Base-by-base conservation (phyloP, 2,888 invertebrate genomes). In the Mactromeris polynyma region DNA sequence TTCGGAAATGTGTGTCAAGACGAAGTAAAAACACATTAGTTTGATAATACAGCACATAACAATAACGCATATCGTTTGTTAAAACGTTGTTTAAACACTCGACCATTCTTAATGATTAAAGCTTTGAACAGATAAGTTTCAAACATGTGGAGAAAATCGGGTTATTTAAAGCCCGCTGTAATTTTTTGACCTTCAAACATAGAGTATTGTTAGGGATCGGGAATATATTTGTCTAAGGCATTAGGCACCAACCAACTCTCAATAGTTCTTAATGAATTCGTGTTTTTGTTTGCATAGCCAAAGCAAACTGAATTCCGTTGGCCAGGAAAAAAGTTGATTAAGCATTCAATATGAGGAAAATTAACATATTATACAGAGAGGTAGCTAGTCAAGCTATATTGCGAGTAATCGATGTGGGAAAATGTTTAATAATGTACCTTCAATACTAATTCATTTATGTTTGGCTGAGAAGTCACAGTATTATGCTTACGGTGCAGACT, bases 211-310 rank as follows among this genome's bases (percentile, higher is more conserved):
- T 83, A 77, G 83, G 58, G 77, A 46, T 83, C 73, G 54, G 42
- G 36, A 26, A 33, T 64, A 36, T 86, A 51, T 86, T 86, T 64
- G 51, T 81, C n/a, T 81, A 81, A 81, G 36, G 46, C 33, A 86
- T 81, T 86, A 86, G 64, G 31, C 46, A 40, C 33, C 36, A 21
- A 81, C 33, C 69, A 51, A n/a, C 51, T 81, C 69, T 83, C 42
- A 33, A 46, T 51, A n/a, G 33, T 40, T 83, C 46, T 42, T 31
- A 69, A 73, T 77, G 42, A 83, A 73, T 77, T 26, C 11, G 31
- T 83, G 83, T 73, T 83, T 46, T 40, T 83, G 77, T 83, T 83
- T 83, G 77, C 38, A 77, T 83, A 77, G 21, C 83, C 77, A 83
- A 58, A 83, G 77, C 83, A 77, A 42, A 83, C 69, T 83, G 36